These are phyloP conservation scores for Drosophila phalerata DNA, from an alignment of 2,888 invertebrate species.

Conservation along the genomic window DNA sequence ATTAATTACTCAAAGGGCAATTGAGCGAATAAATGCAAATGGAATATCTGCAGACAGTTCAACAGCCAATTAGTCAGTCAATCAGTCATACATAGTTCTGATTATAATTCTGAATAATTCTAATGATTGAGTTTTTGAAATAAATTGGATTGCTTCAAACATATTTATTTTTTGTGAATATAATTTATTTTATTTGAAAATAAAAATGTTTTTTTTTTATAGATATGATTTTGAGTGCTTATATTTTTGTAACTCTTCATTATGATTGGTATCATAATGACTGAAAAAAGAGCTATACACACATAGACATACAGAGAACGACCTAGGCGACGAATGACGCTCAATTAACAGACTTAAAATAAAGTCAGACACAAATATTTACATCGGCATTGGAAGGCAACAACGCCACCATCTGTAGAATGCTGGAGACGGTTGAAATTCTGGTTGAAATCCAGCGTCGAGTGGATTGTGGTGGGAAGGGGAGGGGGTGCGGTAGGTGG, in stretches of 20 bases:
- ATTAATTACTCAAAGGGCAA: slow-evolving; percentile 47
- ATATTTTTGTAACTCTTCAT: neutral
- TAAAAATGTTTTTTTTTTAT: neutral
- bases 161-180: neutral
- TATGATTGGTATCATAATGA: neutral
- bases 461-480: neutral
- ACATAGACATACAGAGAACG: neutral
- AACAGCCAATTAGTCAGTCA: neutral
- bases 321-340: slow-evolving; percentile 30
- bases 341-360: slow-evolving; percentile 70
- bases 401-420: slow-evolving; percentile 28
- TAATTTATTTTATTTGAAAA: neutral
- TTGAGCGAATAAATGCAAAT: slow-evolving; percentile 14
- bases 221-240: neutral
- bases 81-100: neutral
- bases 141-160: neutral
- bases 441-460: slow-evolving; percentile 3
- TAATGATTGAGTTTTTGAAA: neutral
- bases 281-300: slow-evolving; percentile 14
- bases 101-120: neutral
- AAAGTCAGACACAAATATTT: slow-evolving; percentile 64
- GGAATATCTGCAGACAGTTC: slow-evolving; percentile 2
- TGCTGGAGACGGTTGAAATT: slow-evolving; percentile 9
- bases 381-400: slow-evolving; percentile 36
- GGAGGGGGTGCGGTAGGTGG: neutral